Evolutionary conservation across 1,140 invertebrate genomes (phyloP), one percentile per base, ranked within the genome.

Genomic region (Saxidomus purpurata): DNA sequence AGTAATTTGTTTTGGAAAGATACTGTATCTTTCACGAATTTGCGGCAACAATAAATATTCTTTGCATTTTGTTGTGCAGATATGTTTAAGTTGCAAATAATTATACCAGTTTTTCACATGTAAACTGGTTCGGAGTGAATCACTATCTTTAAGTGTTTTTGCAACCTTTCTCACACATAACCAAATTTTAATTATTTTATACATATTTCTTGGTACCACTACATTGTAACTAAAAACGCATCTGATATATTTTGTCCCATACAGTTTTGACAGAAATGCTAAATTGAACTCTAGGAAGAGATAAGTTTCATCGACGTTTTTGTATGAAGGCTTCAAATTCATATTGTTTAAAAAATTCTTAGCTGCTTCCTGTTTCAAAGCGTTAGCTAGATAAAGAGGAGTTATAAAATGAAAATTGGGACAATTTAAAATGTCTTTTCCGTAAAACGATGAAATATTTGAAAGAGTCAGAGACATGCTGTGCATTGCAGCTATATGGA

Each of bases 391-490:
- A 28, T 28, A 63, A 19, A 63, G 19, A 28, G 59, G 59, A 2
- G 59, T 63, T n/a, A 63, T 28, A 28, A 25, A 63, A 63, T 63
- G 59, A n/a, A 63, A 63, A 63, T 63, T 63, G 22, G 19, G 25
- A 63, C 59, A 63, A n/a, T 63, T 63, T 28, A 63, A 63, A 28
- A 63, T 25, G n/a, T 63, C 59, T 25, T 25, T 28, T 9, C 59
- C 59, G 6, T 9, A 63, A 63, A 28, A 63, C 6, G 1, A 6
- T 11, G 59, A 63, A 63, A 63, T 63, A 63, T 63, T 63, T n/a
- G 25, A 63, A 63, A 63, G 59, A 9, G 59, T 63, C 22, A 63
- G 15, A 63, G n/a, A 63, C 59, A 63, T 63, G n/a, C n/a, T n/a
- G n/a, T 63, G 59, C 59, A 63, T 63, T 63, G 59, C 59, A 28